phyloP scores from a whole-genome alignment of 1,140 invertebrate genomes.

The Drosophila dunni region DNA sequence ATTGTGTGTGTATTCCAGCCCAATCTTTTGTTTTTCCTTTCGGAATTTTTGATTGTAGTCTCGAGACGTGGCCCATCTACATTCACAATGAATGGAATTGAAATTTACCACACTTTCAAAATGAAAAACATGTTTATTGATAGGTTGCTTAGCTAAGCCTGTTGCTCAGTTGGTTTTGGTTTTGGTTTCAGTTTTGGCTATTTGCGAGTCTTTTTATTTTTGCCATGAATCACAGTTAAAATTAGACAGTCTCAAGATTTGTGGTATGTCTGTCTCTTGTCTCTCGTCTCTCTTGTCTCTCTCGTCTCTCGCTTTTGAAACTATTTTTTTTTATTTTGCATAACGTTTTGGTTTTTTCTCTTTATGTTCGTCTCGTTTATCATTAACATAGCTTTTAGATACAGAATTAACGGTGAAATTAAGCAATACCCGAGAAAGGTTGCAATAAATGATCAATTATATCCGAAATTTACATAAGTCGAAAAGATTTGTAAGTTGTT shows the following conservation, averaged over 20 bases:
- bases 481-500: constrained; percentile 25
- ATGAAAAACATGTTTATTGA: constrained; percentile 69
- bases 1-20: constrained; percentile 3
- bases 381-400: constrained; percentile 21
- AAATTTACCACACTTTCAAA: constrained; percentile 57
- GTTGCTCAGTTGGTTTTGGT: constrained; percentile 45
- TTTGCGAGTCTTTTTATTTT: constrained; percentile 38
- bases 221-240: constrained; percentile 76
- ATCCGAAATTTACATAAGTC: constrained; percentile 65
- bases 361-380: constrained; percentile 38
- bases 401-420: constrained; percentile 69
- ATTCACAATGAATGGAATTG: constrained; percentile 30
- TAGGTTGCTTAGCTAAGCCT: constrained; percentile 42
- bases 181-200: constrained; percentile 25
- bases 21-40: constrained; percentile 29
- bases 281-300: background rate
- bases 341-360: constrained; percentile 50
- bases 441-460: constrained; percentile 50
- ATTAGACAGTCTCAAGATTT: constrained; percentile 58
- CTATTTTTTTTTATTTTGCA: constrained; percentile 54
- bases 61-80: constrained; percentile 2
- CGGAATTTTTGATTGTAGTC: constrained; percentile 15
- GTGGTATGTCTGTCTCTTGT: constrained; percentile 10
- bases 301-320: constrained; percentile 14
- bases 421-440: constrained; percentile 55